These are phyloP conservation scores for Spea bombifrons DNA, from an alignment of 2,113 vertebrate genomes.

Conservation along the genomic window DNA sequence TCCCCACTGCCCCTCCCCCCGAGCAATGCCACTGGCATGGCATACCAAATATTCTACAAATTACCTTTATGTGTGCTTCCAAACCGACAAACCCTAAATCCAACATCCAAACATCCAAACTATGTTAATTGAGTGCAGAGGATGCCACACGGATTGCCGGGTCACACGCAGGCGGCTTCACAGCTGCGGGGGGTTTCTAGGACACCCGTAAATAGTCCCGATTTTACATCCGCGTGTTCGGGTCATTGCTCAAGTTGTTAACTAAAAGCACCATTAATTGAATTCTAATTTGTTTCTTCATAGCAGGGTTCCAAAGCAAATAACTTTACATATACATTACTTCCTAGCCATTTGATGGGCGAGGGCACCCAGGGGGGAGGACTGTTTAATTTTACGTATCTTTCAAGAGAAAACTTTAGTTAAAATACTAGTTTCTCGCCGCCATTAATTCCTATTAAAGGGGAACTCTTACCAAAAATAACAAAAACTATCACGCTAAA, in stretches of 20 bases:
- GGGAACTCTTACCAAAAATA: too few relatives aligned
- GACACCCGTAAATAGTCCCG: constrained; percentile 7
- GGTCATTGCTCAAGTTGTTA: constrained; percentile 36
- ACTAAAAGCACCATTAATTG: constrained; percentile 24
- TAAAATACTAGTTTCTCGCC: too few relatives aligned
- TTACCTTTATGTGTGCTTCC: constrained; percentile 16
- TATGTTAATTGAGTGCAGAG: constrained; percentile 17
- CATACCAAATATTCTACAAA: neutral
- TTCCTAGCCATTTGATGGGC: constrained; percentile 4
- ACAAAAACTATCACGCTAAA: too few relatives aligned
- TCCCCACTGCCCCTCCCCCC: too few relatives aligned
- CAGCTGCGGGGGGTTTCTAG: neutral
- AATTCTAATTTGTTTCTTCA: constrained; percentile 25
- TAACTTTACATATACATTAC: neutral
- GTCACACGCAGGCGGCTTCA: constrained; percentile 16
- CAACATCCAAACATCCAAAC: constrained; percentile 30
- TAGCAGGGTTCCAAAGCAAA: constrained; percentile 20
- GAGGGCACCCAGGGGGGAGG: neutral
- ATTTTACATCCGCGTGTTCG: neutral
- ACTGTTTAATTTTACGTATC: too few relatives aligned
- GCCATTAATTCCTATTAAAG: too few relatives aligned
- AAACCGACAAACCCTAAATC: constrained; percentile 29
- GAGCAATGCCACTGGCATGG: too few relatives aligned
- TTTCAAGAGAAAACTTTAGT: too few relatives aligned
- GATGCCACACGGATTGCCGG: neutral